A percentile compares a stretch with the other conserved stretches of the same genome.
Evolutionary conservation across 2,113 vertebrate species (phyloP).

Genomic region (Boleophthalmus pectinirostris): DNA sequence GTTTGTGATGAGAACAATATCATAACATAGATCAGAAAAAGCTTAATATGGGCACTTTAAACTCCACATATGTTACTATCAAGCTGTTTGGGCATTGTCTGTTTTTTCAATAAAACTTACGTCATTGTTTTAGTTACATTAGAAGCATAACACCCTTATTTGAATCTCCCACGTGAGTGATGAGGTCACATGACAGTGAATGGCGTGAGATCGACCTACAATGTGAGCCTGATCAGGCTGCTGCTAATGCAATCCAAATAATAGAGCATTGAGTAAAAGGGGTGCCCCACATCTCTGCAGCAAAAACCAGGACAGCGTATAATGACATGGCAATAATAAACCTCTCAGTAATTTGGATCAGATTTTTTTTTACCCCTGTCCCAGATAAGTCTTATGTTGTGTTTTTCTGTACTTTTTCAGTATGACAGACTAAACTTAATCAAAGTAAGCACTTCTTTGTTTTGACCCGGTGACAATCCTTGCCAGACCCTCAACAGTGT

Average conservation of each 20-base stretch:
- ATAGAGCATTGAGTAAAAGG: slow-evolving; percentile 44
- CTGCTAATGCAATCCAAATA: slow-evolving; percentile 67
- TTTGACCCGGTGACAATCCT: slow-evolving; percentile 54
- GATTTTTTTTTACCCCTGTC: background rate
- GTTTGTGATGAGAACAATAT: no score
- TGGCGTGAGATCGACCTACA: slow-evolving; percentile 55
- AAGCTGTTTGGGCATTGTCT: background rate
- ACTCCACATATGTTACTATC: slow-evolving; percentile 5
- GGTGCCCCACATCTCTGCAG: slow-evolving; percentile 15
- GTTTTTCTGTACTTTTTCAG: slow-evolving; percentile 82
- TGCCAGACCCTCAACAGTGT: slow-evolving; percentile 27
- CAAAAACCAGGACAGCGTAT: background rate
- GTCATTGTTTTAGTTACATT: slow-evolving; percentile 32
- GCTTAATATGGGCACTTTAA: no score
- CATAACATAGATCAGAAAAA: no score
- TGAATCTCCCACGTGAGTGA: slow-evolving; percentile 14
- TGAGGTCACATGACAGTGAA: slow-evolving; percentile 57
- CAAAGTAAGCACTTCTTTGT: slow-evolving; percentile 88
- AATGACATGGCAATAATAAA: slow-evolving; percentile 35
- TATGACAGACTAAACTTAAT: slow-evolving; percentile 97
- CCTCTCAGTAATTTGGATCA: slow-evolving; percentile 2
- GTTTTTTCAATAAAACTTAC: background rate
- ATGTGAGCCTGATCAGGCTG: slow-evolving; percentile 59
- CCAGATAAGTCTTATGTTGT: slow-evolving; percentile 50
- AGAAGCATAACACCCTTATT: background rate